Evolutionary conservation across 1,140 invertebrate species (phyloP).

Genomic region (Temnothorax curvispinosus): DNA sequence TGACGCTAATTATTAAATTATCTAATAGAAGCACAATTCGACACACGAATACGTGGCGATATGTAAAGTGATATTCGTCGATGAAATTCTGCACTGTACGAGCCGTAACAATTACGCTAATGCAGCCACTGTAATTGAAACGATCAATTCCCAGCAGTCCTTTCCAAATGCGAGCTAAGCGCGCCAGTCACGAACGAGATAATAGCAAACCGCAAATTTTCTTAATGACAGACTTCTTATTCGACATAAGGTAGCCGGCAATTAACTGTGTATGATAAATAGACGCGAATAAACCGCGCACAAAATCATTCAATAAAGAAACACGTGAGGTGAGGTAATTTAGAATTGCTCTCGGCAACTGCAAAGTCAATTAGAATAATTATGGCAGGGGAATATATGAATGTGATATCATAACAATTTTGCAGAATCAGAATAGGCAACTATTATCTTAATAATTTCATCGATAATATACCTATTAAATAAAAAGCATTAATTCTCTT

Average conservation of each 20-base stretch:
- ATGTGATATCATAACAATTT: neutral
- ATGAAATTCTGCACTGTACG: conserved; percentile 57
- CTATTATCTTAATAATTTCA: neutral
- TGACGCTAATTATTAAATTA: neutral
- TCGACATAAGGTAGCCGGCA: conserved; percentile 49
- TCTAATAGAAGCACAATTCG: conserved; percentile 23
- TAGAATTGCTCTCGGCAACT: neutral
- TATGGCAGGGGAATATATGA: neutral
- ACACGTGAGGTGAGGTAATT: conserved; percentile 37
- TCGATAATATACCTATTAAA: neutral
- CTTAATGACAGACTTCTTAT: conserved; percentile 58
- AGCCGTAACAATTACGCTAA: conserved; percentile 66
- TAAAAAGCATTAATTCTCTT: neutral
- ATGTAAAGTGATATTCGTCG: conserved; percentile 60
- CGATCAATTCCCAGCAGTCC: conserved; percentile 67
- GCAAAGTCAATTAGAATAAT: conserved; percentile 10
- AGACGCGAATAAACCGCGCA: conserved; percentile 20
- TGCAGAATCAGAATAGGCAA: neutral
- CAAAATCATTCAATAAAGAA: conserved; percentile 36
- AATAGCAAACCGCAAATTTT: conserved; percentile 61
- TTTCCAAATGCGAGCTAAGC: conserved; percentile 49
- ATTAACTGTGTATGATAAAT: conserved; percentile 54
- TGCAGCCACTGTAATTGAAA: conserved; percentile 69
- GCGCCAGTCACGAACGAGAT: conserved; percentile 66
- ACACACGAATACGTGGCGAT: conserved; percentile 38